A percentile compares a stretch with the other conserved stretches of the same genome.
Conservation (phyloP, 2,888 invertebrate species). For the Melanostoma scalare region DNA sequence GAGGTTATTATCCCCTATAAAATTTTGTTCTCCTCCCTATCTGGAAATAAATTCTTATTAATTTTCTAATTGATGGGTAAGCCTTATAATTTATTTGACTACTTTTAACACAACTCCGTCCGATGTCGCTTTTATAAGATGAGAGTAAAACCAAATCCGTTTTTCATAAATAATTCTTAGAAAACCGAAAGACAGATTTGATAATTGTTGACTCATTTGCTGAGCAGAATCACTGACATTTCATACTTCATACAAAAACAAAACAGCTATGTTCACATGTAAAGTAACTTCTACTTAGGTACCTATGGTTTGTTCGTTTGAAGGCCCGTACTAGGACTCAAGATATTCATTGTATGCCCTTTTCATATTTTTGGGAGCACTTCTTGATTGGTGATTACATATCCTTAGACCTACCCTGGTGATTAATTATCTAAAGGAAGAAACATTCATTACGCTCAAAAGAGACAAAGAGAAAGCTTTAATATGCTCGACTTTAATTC, state of each 20-base stretch:
- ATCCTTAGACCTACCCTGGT: slow-evolving; percentile 44
- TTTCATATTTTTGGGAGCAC: slow-evolving; percentile 12
- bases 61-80: slow-evolving; percentile 63
- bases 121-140: slow-evolving; percentile 37
- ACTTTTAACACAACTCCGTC: slow-evolving; percentile 50
- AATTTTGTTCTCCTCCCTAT: slow-evolving; percentile 31
- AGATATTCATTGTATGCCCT: slow-evolving; percentile 57
- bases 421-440: slow-evolving; percentile 45
- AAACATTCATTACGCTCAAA: neutral
- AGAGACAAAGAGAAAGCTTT: slow-evolving; percentile 2
- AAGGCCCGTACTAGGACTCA: slow-evolving; percentile 57
- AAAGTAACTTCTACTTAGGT: neutral
- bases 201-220: slow-evolving; percentile 63
- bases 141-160: neutral
- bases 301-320: slow-evolving; percentile 41
- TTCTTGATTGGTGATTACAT: slow-evolving; percentile 59
- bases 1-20: slow-evolving; percentile 43
- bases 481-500: slow-evolving; percentile 1
- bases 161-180: neutral
- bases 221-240: slow-evolving; percentile 48
- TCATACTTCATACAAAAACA: slow-evolving; percentile 21
- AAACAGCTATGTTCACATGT: slow-evolving; percentile 21
- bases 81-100: slow-evolving; percentile 63
- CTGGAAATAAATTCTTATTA: slow-evolving; percentile 20
- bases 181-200: slow-evolving; percentile 59